Base-by-base conservation (phyloP, 2,888 invertebrate genomes). In the Cyrtodaria siliqua region DNA sequence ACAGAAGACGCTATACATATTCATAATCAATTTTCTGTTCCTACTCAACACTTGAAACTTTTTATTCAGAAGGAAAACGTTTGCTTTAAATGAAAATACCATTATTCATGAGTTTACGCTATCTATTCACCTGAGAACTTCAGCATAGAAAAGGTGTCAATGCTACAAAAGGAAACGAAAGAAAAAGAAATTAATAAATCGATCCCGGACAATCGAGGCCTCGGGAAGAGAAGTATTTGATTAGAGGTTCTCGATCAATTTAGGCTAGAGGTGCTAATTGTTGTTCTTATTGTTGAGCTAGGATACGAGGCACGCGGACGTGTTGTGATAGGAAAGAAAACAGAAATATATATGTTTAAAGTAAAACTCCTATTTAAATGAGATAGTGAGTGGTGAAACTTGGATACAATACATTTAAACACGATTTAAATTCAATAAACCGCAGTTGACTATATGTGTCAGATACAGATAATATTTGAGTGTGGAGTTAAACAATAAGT, bases 171-270 rank as follows among this genome's bases (percentile, higher is more conserved):
- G 49, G 57, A 33, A 18, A 9, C 40, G 26, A 42, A 23, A 60
- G 64, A 59, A 55, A 44, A 42, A 61, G 59, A 75, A 70, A 69
- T 70, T 69, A 75, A 64, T 69, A 66, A 70, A 75, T 70, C 66
- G 75, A 75, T 53, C 50, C 57, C 26, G 57, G 56, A 33, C 64
- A 47, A 26, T 50, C 18, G 38, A 57, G 57, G 26, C 44, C 9
- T 18, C 38, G 56, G 57, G 59, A 60, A 50, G 67, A 57, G 40
- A 53, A 60, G 69, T 69, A 53, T 67, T 69, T 75, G 69, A 66
- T 75, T 61, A 42, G 69, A 75, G 53, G 52, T 50, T 50, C 60
- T 40, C 27, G 64, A 40, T 56, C 60, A 29, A 56, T 29, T 64
- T 64, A 64, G 60, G 64, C 49, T 68, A 66, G 47, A 42, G 69